phyloP scores from a whole-genome alignment of 2,888 invertebrate species.

The Sepioteuthis lessoniana region DNA sequence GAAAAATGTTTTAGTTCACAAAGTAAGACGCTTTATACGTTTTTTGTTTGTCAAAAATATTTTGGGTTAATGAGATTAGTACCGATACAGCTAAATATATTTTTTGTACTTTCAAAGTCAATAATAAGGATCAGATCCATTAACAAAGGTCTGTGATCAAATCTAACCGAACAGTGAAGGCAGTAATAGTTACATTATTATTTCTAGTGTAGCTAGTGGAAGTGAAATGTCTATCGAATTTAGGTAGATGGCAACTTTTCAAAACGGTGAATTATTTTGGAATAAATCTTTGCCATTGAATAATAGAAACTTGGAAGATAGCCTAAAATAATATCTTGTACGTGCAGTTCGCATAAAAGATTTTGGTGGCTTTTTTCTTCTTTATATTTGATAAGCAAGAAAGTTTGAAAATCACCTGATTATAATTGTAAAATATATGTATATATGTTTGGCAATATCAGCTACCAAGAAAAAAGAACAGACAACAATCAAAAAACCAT shows the following conservation, averaged over 20 bases:
- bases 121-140: too few relatives aligned
- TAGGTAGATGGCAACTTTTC: not conserved
- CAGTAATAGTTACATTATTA: not conserved
- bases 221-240: not conserved
- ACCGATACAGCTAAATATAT: too few relatives aligned
- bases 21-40: too few relatives aligned
- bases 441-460: not conserved
- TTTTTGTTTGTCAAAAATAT: too few relatives aligned
- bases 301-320: not conserved
- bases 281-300: not conserved
- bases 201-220: not conserved
- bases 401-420: not conserved
- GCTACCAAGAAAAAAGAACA: not conserved
- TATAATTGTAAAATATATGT: slow-evolving; percentile 33
- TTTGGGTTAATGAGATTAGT: too few relatives aligned
- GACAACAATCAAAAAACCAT: not conserved
- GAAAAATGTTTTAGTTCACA: too few relatives aligned
- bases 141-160: too few relatives aligned
- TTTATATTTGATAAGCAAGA: not conserved
- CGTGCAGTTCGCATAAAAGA: not conserved
- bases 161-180: too few relatives aligned
- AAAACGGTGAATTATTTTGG: not conserved
- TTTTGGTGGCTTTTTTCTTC: not conserved
- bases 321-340: not conserved
- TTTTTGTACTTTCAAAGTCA: too few relatives aligned